Evolutionary conservation across 2,113 vertebrate genomes (phyloP).

Genomic region (Ictalurus punctatus): DNA sequence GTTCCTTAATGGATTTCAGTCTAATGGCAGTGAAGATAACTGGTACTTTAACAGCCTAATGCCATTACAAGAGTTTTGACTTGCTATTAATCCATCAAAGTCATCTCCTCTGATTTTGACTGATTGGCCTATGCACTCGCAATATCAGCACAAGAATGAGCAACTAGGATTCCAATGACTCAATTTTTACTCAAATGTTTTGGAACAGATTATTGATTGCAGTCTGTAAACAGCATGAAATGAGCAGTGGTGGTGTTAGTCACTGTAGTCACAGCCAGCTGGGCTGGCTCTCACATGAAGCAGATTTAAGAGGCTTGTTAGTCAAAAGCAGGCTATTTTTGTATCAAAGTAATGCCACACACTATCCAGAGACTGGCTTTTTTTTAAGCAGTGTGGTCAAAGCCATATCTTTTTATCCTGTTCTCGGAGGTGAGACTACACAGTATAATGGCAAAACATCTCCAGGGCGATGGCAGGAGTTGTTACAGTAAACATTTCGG

Average conservation of each 20-base stretch:
- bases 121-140: background rate
- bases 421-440: background rate
- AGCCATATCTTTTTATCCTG: background rate
- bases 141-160: background rate
- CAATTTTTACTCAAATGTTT: background rate
- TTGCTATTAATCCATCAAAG: background rate
- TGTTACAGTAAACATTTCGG: constrained; percentile 14
- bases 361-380: background rate
- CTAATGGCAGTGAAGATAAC: constrained; percentile 4
- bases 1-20: constrained; percentile 1
- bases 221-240: background rate
- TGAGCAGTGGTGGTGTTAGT: background rate
- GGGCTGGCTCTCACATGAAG: no score
- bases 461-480: constrained; percentile 9
- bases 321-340: background rate
- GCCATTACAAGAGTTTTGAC: constrained; percentile 3
- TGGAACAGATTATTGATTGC: no score
- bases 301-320: background rate
- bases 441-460: constrained; percentile 26
- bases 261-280: background rate
- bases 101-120: background rate
- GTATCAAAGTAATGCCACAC: background rate
- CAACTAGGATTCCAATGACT: background rate
- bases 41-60: background rate
- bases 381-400: background rate